Evolutionary conservation across 2,888 invertebrate genomes (phyloP).

Genomic region (Epiblema foenella): DNA sequence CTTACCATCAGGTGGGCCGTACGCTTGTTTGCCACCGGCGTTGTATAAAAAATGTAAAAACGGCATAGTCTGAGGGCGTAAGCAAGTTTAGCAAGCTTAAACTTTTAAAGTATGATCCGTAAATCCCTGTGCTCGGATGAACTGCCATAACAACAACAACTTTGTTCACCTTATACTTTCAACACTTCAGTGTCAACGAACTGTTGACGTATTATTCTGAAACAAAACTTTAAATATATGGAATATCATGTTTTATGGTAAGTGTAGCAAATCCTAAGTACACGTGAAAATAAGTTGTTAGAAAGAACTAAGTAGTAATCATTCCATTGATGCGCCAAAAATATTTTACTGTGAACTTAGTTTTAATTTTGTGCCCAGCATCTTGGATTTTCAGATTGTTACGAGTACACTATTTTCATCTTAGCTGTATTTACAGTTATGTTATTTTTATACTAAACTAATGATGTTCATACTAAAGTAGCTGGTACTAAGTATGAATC

Average conservation of each 20-base stretch:
- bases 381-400: no score
- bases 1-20: no score
- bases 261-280: no score
- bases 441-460: background rate
- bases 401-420: no score
- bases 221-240: background rate
- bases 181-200: constrained; percentile 24
- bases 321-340: no score
- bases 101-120: constrained; percentile 32
- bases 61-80: background rate
- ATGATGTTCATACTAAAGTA: background rate
- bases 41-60: background rate
- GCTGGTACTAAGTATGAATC: background rate
- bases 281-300: no score
- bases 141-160: constrained; percentile 27
- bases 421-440: no score
- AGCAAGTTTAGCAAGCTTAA: constrained; percentile 21
- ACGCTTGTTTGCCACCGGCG: no score
- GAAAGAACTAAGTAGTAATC: no score
- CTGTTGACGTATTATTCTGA: constrained; percentile 12
- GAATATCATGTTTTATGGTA: no score
- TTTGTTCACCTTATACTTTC: constrained; percentile 24
- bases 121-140: constrained; percentile 20
- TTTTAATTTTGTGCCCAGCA: no score
- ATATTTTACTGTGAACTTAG: no score